Evolutionary conservation across 2,113 vertebrate genomes (phyloP), one percentile per base, ranked within the genome.

Genomic region (Podiceps cristatus): DNA sequence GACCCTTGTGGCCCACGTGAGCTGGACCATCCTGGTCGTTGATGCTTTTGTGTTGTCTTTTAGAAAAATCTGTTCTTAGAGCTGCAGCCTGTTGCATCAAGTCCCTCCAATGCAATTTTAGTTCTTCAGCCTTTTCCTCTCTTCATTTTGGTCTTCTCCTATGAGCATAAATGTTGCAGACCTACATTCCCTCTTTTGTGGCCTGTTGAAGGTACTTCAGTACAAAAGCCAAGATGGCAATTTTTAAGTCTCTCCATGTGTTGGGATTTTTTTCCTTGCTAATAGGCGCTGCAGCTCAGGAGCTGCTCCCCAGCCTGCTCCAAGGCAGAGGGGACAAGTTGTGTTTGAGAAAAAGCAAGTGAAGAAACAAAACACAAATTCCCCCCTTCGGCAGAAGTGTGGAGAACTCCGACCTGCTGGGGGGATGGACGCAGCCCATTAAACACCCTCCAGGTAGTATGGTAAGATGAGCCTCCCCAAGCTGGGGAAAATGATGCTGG

Each of bases 381-480:
- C 18, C 25, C 18, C 11, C 25, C 28, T 81, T 59, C 23, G 13
- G n/a, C 20, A n/a, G 63, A 88, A 62, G 49, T 35, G 29, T 85
- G 81, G 82, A 88, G 87, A 88, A 86, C 25, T 45, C 27, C 3
- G 24, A 50, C 79, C 69, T 73, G 42, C 69, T 29, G 13, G 27
- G 83, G 66, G 90, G 47, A 37, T 11, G 82, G 86, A 75, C 2
- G 9, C 45, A 72, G 82, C 50, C 60, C 2, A 4, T 81, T 86
- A 88, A 86, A 81, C 75, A 75, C 77, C 78, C 89, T 87, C 40
- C 77, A 96, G 92, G 93, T 95, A 86, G 45, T 31, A 5, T 3
- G 56, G 91, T 88, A 95, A 96, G 58, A 71, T 1, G 69, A 95
- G 74, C 78, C 72, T 94, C 85, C 89, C 85, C 67, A 37, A 8